Percentiles rank a stretch among this genome's conserved stretches.
phyloP scores from a whole-genome alignment of 1,140 invertebrate species.

The Phocides pigmalion region DNA sequence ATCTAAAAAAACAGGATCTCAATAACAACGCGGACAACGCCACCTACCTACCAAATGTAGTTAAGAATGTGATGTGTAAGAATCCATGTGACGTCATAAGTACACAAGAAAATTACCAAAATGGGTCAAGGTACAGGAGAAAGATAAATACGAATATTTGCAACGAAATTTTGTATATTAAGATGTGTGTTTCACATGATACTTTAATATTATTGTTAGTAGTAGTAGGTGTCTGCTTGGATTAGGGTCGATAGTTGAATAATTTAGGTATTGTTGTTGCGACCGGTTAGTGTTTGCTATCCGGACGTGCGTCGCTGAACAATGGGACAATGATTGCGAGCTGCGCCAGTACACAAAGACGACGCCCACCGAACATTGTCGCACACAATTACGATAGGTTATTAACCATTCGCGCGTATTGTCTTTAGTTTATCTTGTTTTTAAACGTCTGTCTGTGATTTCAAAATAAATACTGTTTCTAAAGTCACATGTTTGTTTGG shows the following conservation, averaged over 20 bases:
- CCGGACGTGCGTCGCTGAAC: conserved; percentile 10
- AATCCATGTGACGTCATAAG: too few relatives aligned
- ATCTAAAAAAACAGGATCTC: too few relatives aligned
- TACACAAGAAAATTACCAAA: too few relatives aligned
- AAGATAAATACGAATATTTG: too few relatives aligned
- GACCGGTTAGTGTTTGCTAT: conserved; percentile 5
- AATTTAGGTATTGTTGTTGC: conserved; percentile 8
- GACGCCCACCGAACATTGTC: not conserved
- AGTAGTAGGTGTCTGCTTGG: not conserved
- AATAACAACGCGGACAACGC: too few relatives aligned
- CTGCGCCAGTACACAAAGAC: not conserved
- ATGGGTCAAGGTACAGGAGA: too few relatives aligned
- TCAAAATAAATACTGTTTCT: not conserved
- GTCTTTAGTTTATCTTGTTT: not conserved
- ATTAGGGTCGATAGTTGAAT: conserved; percentile 9
- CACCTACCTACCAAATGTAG: too few relatives aligned
- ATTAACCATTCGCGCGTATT: conserved; percentile 9
- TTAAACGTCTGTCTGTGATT: not conserved
- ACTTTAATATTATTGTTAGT: not conserved
- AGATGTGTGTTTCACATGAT: too few relatives aligned
- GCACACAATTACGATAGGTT: not conserved
- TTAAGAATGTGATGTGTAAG: too few relatives aligned
- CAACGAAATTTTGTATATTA: too few relatives aligned
- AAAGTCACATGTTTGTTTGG: too few relatives aligned
- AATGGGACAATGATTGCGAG: conserved; percentile 10